These are phyloP conservation scores for Polyommatus iphigenia DNA, from an alignment of 2,888 invertebrate genomes.

Conservation along the genomic window DNA sequence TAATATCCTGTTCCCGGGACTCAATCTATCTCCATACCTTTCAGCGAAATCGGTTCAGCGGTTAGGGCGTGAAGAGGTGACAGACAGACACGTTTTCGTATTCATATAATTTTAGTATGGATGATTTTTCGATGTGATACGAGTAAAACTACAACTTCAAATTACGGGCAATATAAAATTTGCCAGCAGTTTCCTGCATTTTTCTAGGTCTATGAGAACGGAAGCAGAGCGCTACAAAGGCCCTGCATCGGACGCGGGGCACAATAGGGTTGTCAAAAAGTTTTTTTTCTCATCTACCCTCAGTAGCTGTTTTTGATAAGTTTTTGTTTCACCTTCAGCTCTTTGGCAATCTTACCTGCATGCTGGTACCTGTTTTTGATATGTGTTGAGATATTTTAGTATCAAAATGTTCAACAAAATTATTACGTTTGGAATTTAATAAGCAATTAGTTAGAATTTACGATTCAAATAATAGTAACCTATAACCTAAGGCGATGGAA, in stretches of 20 bases:
- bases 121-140: background rate
- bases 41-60: too few species aligned
- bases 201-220: slow-evolving; percentile 36
- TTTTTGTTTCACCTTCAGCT: background rate
- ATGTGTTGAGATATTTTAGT: background rate
- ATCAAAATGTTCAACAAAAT: too few species aligned
- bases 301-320: background rate
- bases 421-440: too few species aligned
- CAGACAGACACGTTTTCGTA: too few species aligned
- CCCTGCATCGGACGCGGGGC: slow-evolving; percentile 44
- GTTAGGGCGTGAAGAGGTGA: too few species aligned
- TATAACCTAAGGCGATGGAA: too few species aligned
- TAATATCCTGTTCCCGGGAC: too few species aligned
- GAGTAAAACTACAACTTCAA: background rate
- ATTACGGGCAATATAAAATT: slow-evolving; percentile 1
- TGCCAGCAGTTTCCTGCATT: slow-evolving; percentile 12
- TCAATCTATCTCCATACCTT: too few species aligned
- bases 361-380: background rate
- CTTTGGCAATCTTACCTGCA: background rate
- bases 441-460: too few species aligned
- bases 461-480: too few species aligned
- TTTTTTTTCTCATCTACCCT: background rate
- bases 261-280: slow-evolving; percentile 36
- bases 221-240: slow-evolving; percentile 44
- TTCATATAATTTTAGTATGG: too few species aligned